phyloP scores from a whole-genome alignment of 2,113 vertebrate genomes.

The Cariama cristata region DNA sequence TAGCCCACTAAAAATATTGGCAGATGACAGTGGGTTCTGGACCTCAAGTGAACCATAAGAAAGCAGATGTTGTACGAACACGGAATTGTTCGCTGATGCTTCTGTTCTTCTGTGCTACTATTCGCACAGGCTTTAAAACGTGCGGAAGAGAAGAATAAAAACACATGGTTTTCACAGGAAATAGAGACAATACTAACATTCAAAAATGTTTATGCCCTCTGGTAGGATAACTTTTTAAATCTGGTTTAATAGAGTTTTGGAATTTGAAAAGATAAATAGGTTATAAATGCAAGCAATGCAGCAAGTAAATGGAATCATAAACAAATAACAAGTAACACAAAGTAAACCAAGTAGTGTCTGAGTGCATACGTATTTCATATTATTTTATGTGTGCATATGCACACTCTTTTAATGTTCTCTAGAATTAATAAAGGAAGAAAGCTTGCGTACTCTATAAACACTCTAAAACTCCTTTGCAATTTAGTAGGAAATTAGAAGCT shows the following conservation, averaged over 20 bases:
- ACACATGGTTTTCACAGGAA: constrained; percentile 57
- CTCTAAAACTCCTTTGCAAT: background rate
- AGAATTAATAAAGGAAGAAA: constrained; percentile 4
- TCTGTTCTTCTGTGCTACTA: constrained; percentile 31
- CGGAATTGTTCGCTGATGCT: background rate
- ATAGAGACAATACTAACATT: constrained; percentile 51
- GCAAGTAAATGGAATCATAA: constrained; percentile 11
- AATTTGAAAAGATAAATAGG: constrained; percentile 30
- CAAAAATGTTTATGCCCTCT: constrained; percentile 21
- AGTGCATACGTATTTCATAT: background rate
- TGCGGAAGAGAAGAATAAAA: constrained; percentile 36
- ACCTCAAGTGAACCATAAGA: constrained; percentile 35
- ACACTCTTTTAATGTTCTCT: background rate
- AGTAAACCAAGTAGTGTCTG: constrained; percentile 13
- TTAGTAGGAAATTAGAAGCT: constrained; percentile 15
- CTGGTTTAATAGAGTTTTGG: constrained; percentile 32
- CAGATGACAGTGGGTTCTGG: constrained; percentile 31
- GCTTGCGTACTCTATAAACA: background rate
- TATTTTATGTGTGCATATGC: constrained; percentile 2
- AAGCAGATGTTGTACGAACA: constrained; percentile 54
- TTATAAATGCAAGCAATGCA: constrained; percentile 26
- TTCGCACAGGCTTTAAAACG: constrained; percentile 7
- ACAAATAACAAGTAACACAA: constrained; percentile 42
- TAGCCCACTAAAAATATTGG: constrained; percentile 64
- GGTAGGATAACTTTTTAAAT: constrained; percentile 40